These are phyloP conservation scores for Dermatophagoides farinae DNA, from an alignment of 1,140 invertebrate genomes.

Conservation along the genomic window DNA sequence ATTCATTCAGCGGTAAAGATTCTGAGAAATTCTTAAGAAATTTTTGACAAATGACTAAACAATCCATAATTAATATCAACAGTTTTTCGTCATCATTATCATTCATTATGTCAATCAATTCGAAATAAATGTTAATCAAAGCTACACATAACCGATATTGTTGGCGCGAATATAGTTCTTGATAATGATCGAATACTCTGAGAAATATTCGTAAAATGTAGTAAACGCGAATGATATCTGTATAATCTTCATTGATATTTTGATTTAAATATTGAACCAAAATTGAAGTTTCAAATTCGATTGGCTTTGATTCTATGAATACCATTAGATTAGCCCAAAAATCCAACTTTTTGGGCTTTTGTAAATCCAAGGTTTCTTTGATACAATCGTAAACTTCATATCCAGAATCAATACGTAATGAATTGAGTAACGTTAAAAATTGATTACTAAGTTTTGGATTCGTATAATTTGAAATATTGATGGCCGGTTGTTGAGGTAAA, in stretches of 20 bases:
- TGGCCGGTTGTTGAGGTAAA: neutral
- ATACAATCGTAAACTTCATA: conserved; percentile 6
- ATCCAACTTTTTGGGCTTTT: neutral
- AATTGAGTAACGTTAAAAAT: conserved; percentile 1
- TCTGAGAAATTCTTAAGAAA: conserved; percentile 1
- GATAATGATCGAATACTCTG: conserved; percentile 5
- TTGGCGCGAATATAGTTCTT: neutral
- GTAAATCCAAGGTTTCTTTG: conserved; percentile 5
- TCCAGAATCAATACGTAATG: conserved; percentile 6
- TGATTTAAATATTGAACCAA: neutral
- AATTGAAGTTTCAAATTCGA: conserved; percentile 2
- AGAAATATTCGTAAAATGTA: conserved; percentile 10
- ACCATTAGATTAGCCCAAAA: conserved; percentile 11
- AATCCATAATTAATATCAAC: neutral
- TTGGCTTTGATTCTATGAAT: conserved; percentile 1
- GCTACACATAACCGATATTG: conserved; percentile 12
- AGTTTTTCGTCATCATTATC: neutral
- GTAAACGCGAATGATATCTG: conserved; percentile 2
- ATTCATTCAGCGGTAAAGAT: conserved; percentile 3
- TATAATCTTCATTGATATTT: neutral
- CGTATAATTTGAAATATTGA: neutral
- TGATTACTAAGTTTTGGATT: conserved; percentile 3
- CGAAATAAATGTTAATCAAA: conserved; percentile 7
- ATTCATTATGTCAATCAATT: conserved; percentile 3
- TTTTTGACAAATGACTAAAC: conserved; percentile 8